Conservation (phyloP, 2,797 vertebrate species). For the Pipistrellus pipistrellus region DNA sequence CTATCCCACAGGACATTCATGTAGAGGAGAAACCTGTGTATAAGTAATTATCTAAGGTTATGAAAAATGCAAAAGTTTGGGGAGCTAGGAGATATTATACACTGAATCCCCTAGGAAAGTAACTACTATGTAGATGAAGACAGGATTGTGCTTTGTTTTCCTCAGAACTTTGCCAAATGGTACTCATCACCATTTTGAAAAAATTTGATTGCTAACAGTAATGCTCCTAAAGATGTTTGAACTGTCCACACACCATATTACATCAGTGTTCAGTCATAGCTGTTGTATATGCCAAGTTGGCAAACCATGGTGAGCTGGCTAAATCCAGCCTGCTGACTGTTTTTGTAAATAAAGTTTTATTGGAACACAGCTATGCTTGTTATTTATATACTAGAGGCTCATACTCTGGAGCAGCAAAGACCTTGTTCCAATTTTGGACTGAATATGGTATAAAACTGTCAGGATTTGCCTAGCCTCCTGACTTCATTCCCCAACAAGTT, state of each 20-base stretch:
- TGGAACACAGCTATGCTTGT: background rate
- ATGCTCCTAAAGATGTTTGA: background rate
- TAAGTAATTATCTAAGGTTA: background rate
- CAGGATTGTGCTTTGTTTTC: background rate
- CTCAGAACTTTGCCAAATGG: conserved; percentile 28
- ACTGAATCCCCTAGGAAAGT: background rate
- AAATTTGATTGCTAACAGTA: background rate
- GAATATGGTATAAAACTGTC: background rate
- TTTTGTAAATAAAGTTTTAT: conserved; percentile 50
- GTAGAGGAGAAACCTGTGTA: background rate
- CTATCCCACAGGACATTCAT: background rate
- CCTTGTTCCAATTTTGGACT: background rate
- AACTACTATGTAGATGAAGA: background rate
- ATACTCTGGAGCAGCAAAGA: background rate
- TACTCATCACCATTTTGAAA: background rate
- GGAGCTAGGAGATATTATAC: background rate
- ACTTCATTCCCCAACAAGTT: background rate
- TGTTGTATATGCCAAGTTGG: background rate
- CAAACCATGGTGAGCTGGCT: background rate
- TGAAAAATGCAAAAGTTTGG: background rate
- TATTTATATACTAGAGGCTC: background rate
- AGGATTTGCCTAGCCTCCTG: background rate
- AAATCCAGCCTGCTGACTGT: background rate
- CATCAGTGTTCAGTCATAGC: background rate
- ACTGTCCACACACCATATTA: background rate